phyloP scores from a whole-genome alignment of 2,888 invertebrate genomes.

The Microchrysa polita region DNA sequence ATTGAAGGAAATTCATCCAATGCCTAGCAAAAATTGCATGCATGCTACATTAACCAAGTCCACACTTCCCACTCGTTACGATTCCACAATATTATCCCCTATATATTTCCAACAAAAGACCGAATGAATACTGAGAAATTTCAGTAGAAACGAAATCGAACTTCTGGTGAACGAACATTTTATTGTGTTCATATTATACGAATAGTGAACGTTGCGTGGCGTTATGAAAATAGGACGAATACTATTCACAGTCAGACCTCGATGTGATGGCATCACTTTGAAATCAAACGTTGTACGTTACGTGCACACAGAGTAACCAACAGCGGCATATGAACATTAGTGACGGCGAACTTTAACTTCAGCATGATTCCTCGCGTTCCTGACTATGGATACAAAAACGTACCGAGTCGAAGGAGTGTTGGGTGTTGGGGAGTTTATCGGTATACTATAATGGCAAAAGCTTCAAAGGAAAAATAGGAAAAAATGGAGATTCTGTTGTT shows the following conservation, averaged over 20 bases:
- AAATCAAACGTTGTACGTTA: slow-evolving; percentile 8
- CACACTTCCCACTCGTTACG: too few species aligned
- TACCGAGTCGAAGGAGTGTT: background rate
- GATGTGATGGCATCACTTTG: background rate
- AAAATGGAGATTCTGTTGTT: slow-evolving; percentile 49
- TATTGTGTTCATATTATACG: slow-evolving; percentile 26
- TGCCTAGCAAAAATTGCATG: too few species aligned
- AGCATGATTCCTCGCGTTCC: background rate
- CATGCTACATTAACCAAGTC: too few species aligned
- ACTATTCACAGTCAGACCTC: background rate
- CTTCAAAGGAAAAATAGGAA: slow-evolving; percentile 50
- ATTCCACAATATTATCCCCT: too few species aligned
- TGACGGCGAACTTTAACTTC: too few species aligned
- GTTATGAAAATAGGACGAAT: background rate
- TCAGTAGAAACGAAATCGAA: background rate
- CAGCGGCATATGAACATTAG: too few species aligned
- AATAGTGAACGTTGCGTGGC: slow-evolving; percentile 17
- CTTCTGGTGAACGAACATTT: slow-evolving; percentile 24
- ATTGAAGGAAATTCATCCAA: too few species aligned
- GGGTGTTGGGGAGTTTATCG: slow-evolving; percentile 25
- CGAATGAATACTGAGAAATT: background rate
- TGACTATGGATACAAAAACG: background rate
- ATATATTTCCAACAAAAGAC: background rate
- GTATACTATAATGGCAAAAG: slow-evolving; percentile 46
- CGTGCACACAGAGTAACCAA: background rate